Evolutionary conservation across 2,113 vertebrate genomes (phyloP), one percentile per base, ranked within the genome.

Genomic region (Macroglossus sobrinus): DNA sequence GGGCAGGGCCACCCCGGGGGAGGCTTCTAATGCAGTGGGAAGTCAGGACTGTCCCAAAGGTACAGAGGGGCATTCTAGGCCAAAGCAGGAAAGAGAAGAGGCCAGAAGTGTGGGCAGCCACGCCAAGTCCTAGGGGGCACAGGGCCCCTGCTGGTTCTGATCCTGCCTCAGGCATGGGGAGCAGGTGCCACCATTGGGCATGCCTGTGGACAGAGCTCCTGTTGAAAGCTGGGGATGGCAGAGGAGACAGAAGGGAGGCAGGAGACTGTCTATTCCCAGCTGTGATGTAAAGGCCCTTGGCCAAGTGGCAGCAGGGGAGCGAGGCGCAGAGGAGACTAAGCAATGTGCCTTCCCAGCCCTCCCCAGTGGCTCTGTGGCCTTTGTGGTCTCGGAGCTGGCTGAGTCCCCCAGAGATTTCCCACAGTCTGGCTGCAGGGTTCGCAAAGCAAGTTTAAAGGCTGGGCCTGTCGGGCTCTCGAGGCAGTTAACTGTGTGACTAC

Each of bases 291-390:
- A 85, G 30, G 59, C n/a, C 40, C 6, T 47, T 38, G 35, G 28
- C 3, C 59, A 33, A n/a, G 57, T 30, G 69, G n/a, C 35, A 47
- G 84, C 50, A 21, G 38, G 33, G 24, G 14, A 64, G 33, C 21
- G 4, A 1, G 4, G 30, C 66, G 24, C 40, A 0, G 0, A 22
- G 12, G 61, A 45, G 57, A 35, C 12, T 0, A 0, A 47, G 57
- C 30, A 30, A 4, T 18, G 21, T 1, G 4, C 26, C 53, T 21
- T 84, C 33, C 14, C 5, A 0, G 64, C 0, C 5, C 30, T 50
- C 24, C 24, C 43, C 18, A 12, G 21, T 8, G 0, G 21, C 55
- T 9, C 26, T 5, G 1, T 21, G 63, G 55, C 10, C 35, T 87
- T 13, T 85, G 5, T 5, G 0, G 38, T 14, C 68, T 72, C 61